Percentiles rank a stretch among this genome's conserved stretches.
These are phyloP conservation scores for Tetraodon nigroviridis DNA, from an alignment of 2,113 vertebrate species.

Conservation along the genomic window DNA sequence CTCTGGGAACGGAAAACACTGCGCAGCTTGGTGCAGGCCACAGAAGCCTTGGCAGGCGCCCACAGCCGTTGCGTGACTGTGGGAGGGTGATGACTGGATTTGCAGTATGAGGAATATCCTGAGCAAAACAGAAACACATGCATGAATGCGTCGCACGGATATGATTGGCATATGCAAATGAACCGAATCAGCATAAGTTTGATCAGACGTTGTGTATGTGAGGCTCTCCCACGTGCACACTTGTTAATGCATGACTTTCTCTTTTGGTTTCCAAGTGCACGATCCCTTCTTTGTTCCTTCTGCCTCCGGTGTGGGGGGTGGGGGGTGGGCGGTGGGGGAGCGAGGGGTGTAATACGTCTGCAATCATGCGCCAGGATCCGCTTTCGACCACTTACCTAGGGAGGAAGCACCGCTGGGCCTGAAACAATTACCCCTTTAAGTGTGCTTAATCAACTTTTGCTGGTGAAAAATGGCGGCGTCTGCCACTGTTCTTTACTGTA, in stretches of 20 bases:
- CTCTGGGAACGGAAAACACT: constrained; percentile 56
- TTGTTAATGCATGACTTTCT: not conserved
- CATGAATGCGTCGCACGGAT: not conserved
- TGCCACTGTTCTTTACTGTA: constrained; percentile 70
- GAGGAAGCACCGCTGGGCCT: constrained; percentile 48
- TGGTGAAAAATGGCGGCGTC: constrained; percentile 58
- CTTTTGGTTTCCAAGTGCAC: constrained; percentile 3
- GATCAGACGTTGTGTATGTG: too few species aligned
- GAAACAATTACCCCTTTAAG: constrained; percentile 62
- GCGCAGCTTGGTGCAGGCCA: constrained; percentile 43
- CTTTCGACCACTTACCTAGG: constrained; percentile 41
- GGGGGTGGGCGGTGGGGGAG: too few species aligned
- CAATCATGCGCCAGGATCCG: not conserved
- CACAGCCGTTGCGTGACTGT: constrained; percentile 56
- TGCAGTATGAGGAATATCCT: constrained; percentile 17
- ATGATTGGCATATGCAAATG: constrained; percentile 4
- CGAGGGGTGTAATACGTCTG: not conserved
- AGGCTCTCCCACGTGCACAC: too few species aligned
- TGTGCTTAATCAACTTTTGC: constrained; percentile 52
- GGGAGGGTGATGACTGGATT: constrained; percentile 41
- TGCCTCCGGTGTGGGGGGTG: not conserved
- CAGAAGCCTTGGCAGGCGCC: constrained; percentile 55
- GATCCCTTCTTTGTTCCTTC: not conserved
- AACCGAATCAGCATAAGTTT: too few species aligned
- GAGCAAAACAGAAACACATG: constrained; percentile 17